Evolutionary conservation across 2,113 vertebrate genomes (phyloP), one percentile per base, ranked within the genome.

Genomic region (Albula goreensis): DNA sequence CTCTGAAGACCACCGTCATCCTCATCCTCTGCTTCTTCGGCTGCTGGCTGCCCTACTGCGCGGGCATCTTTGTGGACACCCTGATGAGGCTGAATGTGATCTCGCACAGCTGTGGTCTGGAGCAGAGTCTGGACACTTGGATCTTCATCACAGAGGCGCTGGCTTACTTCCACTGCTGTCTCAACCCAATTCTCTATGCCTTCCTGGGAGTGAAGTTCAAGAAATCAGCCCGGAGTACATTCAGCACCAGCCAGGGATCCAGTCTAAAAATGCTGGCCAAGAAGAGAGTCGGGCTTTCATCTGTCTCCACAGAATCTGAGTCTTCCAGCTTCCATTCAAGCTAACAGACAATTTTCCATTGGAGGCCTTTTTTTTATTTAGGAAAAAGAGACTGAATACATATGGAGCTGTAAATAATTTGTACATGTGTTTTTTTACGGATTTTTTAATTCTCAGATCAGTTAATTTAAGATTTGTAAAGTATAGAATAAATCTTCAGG

Each of bases 321-420:
- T 99, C 98, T 53, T 99, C 98, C 0, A 99, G 98, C 95, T 97
- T 99, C 92, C 98, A 99, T 51, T 99, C 98, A 86, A 99, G 98
- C 95, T 99, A 97, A 96, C 95, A 92, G 86, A 89, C 88, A 56
- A 17, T 17, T 5, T 49, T 53, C 19, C 31, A 13, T 51, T 51
- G 8, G 56, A 63, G 60, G 49, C 53, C 57, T 50, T 50, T 80
- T 50, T 80, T 49, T 78, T 9, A 53, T 17, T 5, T 57, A 3
- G 17, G 19, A 51, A 85, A 63, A 88, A 91, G 89, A 95, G 95
- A 96, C 95, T 96, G 94, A 96, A 93, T 86, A 87, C 90, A 89
- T 5, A 4, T 19, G 4, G 17, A 66, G 22, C 17, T 70, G 82
- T 96, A 94, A 95, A 96, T 92, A 95, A 90, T 92, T 94, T 91